Conservation (phyloP, 2,797 vertebrate species). For the Peromyscus attwateri region DNA sequence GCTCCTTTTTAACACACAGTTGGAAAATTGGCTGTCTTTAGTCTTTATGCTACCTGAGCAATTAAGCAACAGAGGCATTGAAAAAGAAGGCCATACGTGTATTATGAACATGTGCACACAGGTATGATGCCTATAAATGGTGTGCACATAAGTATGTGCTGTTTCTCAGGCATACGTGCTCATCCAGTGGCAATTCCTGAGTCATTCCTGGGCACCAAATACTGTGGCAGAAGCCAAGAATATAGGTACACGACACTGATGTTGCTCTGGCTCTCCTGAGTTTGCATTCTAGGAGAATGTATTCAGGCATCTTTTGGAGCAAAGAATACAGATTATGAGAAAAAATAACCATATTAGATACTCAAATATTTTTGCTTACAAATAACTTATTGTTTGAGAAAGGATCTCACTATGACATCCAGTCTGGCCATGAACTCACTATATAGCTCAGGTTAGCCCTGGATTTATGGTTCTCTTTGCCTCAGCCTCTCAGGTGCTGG, state of each 20-base stretch:
- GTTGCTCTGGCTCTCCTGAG: not conserved
- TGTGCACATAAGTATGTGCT: accelerated
- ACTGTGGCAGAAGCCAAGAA: not conserved
- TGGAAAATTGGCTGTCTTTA: accelerated
- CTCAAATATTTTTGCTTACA: not conserved
- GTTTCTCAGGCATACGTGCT: not conserved
- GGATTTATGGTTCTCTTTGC: not conserved
- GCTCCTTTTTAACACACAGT: not conserved
- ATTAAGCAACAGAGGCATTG: not conserved
- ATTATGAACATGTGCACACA: no score
- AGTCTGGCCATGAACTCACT: not conserved
- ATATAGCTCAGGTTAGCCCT: not conserved
- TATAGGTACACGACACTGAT: accelerated
- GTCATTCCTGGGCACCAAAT: no score
- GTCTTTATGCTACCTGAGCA: accelerated
- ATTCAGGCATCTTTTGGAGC: not conserved
- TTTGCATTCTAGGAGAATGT: no score
- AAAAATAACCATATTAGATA: not conserved
- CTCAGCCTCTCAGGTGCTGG: not conserved
- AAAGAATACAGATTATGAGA: not conserved
- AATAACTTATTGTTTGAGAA: not conserved
- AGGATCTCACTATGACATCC: not conserved
- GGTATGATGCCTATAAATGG: no score
- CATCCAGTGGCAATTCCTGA: not conserved
- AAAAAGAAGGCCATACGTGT: not conserved